Base-by-base conservation (phyloP, 1,140 invertebrate genomes). In the Plectrocnemia conspersa region DNA sequence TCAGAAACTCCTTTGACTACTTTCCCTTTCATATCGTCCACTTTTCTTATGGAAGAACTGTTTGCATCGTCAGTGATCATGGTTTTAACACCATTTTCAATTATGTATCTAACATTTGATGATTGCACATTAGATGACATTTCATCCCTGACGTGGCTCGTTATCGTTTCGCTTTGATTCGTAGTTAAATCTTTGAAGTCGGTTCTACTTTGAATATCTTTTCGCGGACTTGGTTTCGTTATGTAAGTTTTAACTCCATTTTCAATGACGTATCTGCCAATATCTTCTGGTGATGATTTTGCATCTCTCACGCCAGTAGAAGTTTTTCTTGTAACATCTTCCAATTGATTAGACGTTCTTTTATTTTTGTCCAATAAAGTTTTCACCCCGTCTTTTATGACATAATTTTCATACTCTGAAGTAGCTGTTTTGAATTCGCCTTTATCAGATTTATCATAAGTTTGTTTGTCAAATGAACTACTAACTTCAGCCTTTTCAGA, bases 371-470 rank as follows among this genome's bases (percentile, higher is more conserved):
- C 29, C n/a, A 27, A 68, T 65, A 63, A 71, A 72, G 70, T 71
- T 10, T 69, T 75, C 35, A 75, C 64, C 11, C 73, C 73, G 62
- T 75, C 74, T 64, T 75, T 68, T 13, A 69, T 75, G 15, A 74
- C 68, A 47, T 74, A 75, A 18, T 16, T 15, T 4, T 36, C 23
- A 33, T 19, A 24, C 19, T 54, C 42, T 44, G 45, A 40, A 2
- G 40, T 46, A 2, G 27, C 7, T 32, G 24, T 54, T 22, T 16
- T 24, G 7, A 24, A 24, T 19, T 44, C 25, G n/a, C 3, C 35
- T 33, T n/a, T n/a, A n/a, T n/a, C n/a, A n/a, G n/a, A n/a, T n/a
- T n/a, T n/a, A n/a, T n/a, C n/a, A n/a, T n/a, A n/a, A n/a, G n/a
- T n/a, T n/a, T n/a, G n/a, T n/a, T n/a, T n/a, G n/a, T n/a, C n/a